Evolutionary conservation across 2,113 vertebrate genomes (phyloP).

Genomic region (Aplodontia rufa): DNA sequence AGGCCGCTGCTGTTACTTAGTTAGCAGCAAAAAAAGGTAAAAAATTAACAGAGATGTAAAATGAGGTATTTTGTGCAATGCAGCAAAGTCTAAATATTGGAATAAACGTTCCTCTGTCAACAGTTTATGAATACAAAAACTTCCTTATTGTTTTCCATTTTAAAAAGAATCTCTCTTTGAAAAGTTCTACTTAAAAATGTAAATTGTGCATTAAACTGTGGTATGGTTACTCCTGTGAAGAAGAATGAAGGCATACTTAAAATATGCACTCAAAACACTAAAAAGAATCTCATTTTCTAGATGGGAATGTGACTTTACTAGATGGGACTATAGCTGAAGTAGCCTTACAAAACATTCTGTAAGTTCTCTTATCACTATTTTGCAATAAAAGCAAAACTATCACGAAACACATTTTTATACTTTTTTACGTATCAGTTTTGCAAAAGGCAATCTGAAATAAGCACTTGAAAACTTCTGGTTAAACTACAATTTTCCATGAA

Average conservation of each 20-base stretch:
- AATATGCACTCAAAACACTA: neutral
- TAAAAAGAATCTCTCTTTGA: constrained; percentile 24
- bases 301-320: neutral
- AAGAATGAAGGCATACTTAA: neutral
- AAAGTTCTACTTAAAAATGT: constrained; percentile 27
- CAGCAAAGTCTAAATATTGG: constrained; percentile 1
- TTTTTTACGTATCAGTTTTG: neutral
- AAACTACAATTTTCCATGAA: neutral
- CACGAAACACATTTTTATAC: neutral
- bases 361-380: constrained; percentile 16
- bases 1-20: neutral
- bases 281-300: neutral
- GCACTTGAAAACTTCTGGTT: neutral
- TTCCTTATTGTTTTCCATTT: neutral
- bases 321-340: neutral
- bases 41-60: constrained; percentile 23
- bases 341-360: neutral
- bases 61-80: neutral
- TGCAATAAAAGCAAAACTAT: constrained; percentile 42
- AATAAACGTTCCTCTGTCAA: constrained; percentile 27
- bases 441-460: constrained; percentile 43
- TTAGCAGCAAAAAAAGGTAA: neutral
- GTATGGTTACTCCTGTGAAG: neutral
- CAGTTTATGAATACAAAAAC: neutral
- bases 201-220: neutral